These are phyloP conservation scores for Perca flavescens DNA, from an alignment of 2,113 vertebrate species.

Conservation along the genomic window DNA sequence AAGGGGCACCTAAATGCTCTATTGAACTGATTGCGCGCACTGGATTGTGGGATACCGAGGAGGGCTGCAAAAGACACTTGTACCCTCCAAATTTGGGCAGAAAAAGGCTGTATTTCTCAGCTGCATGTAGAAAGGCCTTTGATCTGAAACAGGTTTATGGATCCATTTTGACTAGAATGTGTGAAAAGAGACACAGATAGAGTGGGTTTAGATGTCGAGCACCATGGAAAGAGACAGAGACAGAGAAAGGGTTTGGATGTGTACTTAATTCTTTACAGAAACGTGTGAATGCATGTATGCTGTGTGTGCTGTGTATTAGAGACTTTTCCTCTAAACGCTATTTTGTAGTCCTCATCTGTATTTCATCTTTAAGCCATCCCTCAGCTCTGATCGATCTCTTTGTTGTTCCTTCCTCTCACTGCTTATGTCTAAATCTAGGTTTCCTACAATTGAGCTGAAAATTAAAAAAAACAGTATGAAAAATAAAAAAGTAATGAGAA, in stretches of 20 bases:
- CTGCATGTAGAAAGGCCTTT: background rate
- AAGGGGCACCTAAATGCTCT: background rate
- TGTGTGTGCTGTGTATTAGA: background rate
- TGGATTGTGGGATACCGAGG: background rate
- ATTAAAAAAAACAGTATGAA: background rate
- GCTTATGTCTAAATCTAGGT: background rate
- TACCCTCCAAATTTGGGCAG: no score
- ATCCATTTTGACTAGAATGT: background rate
- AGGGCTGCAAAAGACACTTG: background rate
- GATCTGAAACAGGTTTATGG: background rate
- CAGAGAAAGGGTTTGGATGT: background rate
- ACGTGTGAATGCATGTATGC: background rate
- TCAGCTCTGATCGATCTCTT: constrained; percentile 24
- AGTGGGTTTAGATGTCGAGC: background rate
- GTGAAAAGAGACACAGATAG: background rate
- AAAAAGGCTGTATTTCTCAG: background rate
- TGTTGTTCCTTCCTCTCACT: background rate
- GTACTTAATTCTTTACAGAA: background rate
- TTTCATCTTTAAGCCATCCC: constrained; percentile 11
- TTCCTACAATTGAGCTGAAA: background rate
- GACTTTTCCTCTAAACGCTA: background rate
- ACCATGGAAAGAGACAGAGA: background rate
- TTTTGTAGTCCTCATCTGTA: constrained; percentile 6
- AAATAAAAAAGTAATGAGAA: constrained; percentile 11
- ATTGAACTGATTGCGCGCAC: background rate